Percentiles rank a stretch among this genome's conserved stretches.
These are phyloP conservation scores for Myodes glareolus DNA, from an alignment of 2,113 vertebrate species.

Conservation along the genomic window DNA sequence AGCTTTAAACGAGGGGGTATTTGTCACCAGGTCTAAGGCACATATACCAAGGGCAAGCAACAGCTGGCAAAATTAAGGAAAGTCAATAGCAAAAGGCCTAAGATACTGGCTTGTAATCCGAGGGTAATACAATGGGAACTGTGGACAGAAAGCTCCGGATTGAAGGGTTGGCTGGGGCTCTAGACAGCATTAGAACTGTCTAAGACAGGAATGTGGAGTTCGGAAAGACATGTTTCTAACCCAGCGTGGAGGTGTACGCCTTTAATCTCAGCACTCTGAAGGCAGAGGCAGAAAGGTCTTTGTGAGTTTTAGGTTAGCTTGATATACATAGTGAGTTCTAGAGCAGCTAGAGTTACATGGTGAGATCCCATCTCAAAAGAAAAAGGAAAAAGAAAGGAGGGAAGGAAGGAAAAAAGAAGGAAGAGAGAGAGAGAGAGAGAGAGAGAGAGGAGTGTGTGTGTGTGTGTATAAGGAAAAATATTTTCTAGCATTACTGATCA, in stretches of 20 bases:
- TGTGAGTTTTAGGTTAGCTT: not conserved
- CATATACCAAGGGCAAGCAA: not conserved
- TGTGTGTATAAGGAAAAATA: too few species aligned
- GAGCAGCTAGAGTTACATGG: not conserved
- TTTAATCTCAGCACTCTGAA: not conserved
- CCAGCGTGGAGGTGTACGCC: fast-evolving
- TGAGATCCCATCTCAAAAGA: not conserved
- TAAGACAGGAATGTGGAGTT: not conserved
- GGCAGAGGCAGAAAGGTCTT: not conserved
- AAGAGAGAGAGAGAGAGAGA: too few species aligned
- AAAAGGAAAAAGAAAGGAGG: too few species aligned
- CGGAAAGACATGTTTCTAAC: not conserved
- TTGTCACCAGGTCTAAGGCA: not conserved
- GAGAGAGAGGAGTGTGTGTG: too few species aligned
- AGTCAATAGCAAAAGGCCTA: not conserved
- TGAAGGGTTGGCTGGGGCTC: not conserved
- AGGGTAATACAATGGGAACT: not conserved
- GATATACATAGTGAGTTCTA: not conserved
- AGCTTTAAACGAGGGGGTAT: not conserved
- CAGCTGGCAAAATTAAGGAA: not conserved
- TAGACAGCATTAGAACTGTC: not conserved
- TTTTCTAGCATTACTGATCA: not conserved
- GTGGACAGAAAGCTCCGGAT: not conserved
- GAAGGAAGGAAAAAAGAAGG: not conserved
- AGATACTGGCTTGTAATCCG: not conserved